phyloP scores from a whole-genome alignment of 2,113 vertebrate genomes.

The Murina feae region DNA sequence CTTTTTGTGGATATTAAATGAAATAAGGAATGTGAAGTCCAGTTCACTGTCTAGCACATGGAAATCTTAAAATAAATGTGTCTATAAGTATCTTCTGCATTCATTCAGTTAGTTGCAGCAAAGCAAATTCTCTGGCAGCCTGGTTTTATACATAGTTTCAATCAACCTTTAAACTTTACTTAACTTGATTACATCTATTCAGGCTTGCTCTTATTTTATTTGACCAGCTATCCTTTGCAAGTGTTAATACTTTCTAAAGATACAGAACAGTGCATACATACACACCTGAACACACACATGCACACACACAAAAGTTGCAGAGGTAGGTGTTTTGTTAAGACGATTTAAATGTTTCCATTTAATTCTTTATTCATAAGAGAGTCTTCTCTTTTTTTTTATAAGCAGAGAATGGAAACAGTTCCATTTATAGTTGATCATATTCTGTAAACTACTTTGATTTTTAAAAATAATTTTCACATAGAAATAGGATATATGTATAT shows the following conservation, averaged over 20 bases:
- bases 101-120: not conserved
- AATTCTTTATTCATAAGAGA: not conserved
- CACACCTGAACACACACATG: no score
- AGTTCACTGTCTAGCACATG: not conserved
- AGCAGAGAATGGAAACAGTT: not conserved
- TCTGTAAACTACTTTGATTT: not conserved
- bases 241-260: not conserved
- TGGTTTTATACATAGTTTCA: not conserved
- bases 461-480: not conserved
- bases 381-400: not conserved
- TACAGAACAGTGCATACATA: not conserved
- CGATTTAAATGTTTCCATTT: not conserved
- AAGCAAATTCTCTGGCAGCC: not conserved
- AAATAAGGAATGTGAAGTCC: not conserved
- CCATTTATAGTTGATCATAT: not conserved
- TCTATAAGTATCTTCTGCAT: not conserved
- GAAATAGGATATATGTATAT: not conserved
- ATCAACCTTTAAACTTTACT: constrained; percentile 10
- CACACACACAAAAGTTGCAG: not conserved
- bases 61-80: not conserved
- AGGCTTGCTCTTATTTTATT: not conserved
- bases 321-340: not conserved
- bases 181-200: not conserved
- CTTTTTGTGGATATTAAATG: not conserved
- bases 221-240: not conserved